These are phyloP conservation scores for Mycalesis mineus DNA, from an alignment of 2,888 invertebrate species.

Conservation along the genomic window DNA sequence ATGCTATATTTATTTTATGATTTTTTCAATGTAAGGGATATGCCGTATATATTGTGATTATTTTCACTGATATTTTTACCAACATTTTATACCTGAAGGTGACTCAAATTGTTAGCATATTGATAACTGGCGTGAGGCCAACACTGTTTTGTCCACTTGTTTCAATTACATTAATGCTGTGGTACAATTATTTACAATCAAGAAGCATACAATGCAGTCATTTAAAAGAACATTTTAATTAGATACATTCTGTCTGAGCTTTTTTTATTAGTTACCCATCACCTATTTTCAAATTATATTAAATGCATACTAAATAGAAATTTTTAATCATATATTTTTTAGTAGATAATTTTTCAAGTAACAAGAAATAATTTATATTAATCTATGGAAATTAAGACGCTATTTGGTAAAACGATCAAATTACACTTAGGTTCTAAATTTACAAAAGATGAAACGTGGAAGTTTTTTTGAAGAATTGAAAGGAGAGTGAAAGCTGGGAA, in stretches of 20 bases:
- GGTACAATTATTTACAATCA: constrained; percentile 37
- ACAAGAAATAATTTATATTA: too few species aligned
- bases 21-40: background rate
- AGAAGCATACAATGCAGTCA: constrained; percentile 21
- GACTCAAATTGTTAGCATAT: constrained; percentile 40
- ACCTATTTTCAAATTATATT: background rate
- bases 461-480: too few species aligned
- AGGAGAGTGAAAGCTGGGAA: too few species aligned
- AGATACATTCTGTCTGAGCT: background rate
- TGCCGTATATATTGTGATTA: background rate
- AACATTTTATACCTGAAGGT: constrained; percentile 27
- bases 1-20: background rate
- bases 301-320: background rate
- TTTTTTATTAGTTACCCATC: background rate
- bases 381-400: too few species aligned
- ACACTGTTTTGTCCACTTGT: constrained; percentile 43
- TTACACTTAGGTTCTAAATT: too few species aligned
- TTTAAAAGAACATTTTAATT: background rate
- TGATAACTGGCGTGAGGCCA: constrained; percentile 58
- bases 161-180: constrained; percentile 49
- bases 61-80: constrained; percentile 20
- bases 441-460: too few species aligned
- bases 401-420: too few species aligned
- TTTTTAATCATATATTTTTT: too few species aligned
- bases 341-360: too few species aligned